Conservation (phyloP, 1,140 invertebrate species). For the Scaptomyza graminum region DNA sequence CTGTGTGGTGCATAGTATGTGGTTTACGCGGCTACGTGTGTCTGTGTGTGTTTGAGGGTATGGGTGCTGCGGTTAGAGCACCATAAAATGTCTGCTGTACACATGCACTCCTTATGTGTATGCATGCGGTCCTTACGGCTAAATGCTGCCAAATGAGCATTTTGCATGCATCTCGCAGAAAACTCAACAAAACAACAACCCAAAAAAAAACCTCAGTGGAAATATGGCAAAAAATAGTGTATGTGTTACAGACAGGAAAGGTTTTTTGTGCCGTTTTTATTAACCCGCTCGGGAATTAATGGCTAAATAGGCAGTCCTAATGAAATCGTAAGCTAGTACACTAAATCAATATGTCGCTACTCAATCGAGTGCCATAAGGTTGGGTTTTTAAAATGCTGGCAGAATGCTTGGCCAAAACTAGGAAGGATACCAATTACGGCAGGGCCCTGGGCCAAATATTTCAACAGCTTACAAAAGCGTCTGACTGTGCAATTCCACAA, state of each 20-base stretch:
- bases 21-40: conserved; percentile 3
- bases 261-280: conserved; percentile 19
- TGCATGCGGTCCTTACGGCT: conserved; percentile 12
- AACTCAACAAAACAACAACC: conserved; percentile 3
- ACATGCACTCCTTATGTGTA: not conserved
- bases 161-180: conserved; percentile 27
- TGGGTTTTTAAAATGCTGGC: conserved; percentile 32
- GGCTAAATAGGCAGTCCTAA: conserved; percentile 6
- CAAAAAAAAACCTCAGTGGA: not conserved
- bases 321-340: conserved; percentile 7
- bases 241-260: conserved; percentile 8
- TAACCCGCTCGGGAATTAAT: conserved; percentile 18
- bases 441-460: conserved; percentile 20
- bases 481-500: conserved; percentile 35
- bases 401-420: not conserved
- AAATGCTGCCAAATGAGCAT: conserved; percentile 45
- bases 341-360: conserved; percentile 28
- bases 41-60: conserved; percentile 23
- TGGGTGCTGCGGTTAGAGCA: conserved; percentile 48
- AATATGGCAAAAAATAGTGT: conserved; percentile 18
- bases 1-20: conserved; percentile 7
- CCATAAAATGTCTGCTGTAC: conserved; percentile 42
- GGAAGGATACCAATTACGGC: conserved; percentile 32
- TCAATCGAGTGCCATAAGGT: conserved; percentile 41
- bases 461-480: not conserved